A percentile compares a stretch with the other conserved stretches of the same genome.
Evolutionary conservation across 2,113 vertebrate genomes (phyloP).

Genomic region (Notechis scutatus): DNA sequence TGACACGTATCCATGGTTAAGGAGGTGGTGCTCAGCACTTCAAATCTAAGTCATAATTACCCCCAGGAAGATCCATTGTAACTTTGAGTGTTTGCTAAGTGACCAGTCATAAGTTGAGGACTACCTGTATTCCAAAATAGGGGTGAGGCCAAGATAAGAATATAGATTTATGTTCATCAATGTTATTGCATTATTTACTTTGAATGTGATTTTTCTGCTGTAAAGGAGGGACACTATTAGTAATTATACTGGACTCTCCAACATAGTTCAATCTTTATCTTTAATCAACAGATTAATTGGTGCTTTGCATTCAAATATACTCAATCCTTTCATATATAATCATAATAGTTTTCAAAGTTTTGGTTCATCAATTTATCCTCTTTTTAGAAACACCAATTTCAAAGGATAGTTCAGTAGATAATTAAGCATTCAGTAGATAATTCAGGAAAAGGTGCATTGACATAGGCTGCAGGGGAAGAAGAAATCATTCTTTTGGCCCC

Average conservation of each 20-base stretch:
- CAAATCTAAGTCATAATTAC: neutral
- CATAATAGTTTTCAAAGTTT: neutral
- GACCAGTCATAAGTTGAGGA: neutral
- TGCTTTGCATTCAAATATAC: neutral
- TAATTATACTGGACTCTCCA: neutral
- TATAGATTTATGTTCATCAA: neutral
- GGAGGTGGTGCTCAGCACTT: neutral
- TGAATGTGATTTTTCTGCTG: neutral
- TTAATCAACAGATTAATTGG: neutral
- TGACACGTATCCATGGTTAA: neutral
- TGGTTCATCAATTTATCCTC: neutral
- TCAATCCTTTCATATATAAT: neutral
- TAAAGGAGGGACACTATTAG: neutral
- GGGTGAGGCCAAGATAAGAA: neutral
- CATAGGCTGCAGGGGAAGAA: neutral
- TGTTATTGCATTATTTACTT: neutral
- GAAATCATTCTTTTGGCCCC: neutral
- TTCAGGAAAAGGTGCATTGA: neutral
- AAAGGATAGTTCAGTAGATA: neutral
- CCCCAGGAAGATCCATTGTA: neutral
- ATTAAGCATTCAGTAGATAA: neutral
- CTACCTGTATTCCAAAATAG: neutral
- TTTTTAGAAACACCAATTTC: neutral
- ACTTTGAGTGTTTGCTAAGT: neutral
- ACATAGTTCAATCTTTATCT: neutral